Evolutionary conservation across 2,113 vertebrate genomes (phyloP), one percentile per base, ranked within the genome.

Genomic region (Phocoena sinus): DNA sequence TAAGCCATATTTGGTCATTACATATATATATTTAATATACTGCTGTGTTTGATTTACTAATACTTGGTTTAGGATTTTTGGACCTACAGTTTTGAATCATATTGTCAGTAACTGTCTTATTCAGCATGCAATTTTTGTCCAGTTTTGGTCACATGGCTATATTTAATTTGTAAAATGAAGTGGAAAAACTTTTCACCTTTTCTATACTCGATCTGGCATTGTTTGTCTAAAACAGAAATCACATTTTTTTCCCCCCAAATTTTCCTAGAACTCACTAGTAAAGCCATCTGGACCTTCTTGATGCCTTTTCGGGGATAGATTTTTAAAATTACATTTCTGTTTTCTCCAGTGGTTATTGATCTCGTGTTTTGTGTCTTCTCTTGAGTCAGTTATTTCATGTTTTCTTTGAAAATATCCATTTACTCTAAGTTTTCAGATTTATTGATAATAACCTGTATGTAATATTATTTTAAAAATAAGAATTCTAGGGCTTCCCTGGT

Each of bases 11-110:
- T 93, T 56, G 10, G 33, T 80, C 53, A 89, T 60, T 18, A 26
- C 36, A n/a, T 56, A 74, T 62, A 62, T 62, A 62, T 62, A 62
- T 62, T 9, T 47, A 77, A 89, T 62, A 74, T 50, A 70, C 2
- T 67, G 28, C 44, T 80, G 0, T 79, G 60, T 89, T 89, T 95
- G 8, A 56, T 84, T 93, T 89, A 79, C 6, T 92, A 71, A 65
- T 92, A 58, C 60, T 80, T 95, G 65, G 33, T 60, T 86, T 86
- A 90, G 15, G 38, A 81, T 36, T 97, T 95, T 90, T 81, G 53
- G 11, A 91, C 68, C 9, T 86, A 41, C 1, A 80, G n/a, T 63
- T 94, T 53, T 76, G 31, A 65, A 62, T 74, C 47, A 50, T 81
- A n/a, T 38, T 89, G 20, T 79, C 63, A 85, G 63, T 68, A 70